Evolutionary conservation across 2,888 invertebrate genomes (phyloP), one percentile per base, ranked within the genome.

Genomic region (Strigamia transsilvanica): DNA sequence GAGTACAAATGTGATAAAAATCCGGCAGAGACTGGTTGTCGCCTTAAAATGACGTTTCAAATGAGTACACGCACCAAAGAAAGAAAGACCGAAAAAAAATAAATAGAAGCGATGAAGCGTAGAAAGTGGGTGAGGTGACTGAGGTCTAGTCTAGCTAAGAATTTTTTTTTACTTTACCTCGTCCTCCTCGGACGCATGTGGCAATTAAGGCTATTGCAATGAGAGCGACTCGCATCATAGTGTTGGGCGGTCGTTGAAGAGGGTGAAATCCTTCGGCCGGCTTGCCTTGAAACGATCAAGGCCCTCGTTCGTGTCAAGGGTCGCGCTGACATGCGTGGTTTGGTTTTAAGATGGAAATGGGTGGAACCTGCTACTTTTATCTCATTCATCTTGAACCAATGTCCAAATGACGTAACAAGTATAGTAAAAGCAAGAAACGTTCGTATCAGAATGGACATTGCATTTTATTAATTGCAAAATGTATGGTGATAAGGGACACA

Each of bases 271-370:
- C 61, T 61, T 61, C 21, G 61, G 61, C 61, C 61, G 61, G 61
- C 61, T 61, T 61, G 61, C 61, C 61, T 61, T 61, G 61, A 61
- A 61, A 61, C 61, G 61, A 61, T 61, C 61, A 61, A 61, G 61
- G 61, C 21, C 61, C 61, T 61, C 61, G 61, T 23, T 61, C 61
- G 21, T 61, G 61, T 61, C 61, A 61, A 61, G 61, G 61, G 61
- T 61, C 61, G 61, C 61, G 61, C 61, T 61, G 61, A 61, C 61
- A 61, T 61, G 61, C 61, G 61, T 61, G 23, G 61, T 61, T 61
- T 61, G 61, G 61, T 61, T 61, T 23, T 23, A 61, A 7, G 21
- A 61, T 61, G 21, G 61, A 61, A 23, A 23, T 23, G 61, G 61
- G 61, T 61, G 61, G 61, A 61, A 23, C 61, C 23, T 61, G 61